Conservation (phyloP, 2,797 vertebrate genomes). For the Dermochelys coriacea region DNA sequence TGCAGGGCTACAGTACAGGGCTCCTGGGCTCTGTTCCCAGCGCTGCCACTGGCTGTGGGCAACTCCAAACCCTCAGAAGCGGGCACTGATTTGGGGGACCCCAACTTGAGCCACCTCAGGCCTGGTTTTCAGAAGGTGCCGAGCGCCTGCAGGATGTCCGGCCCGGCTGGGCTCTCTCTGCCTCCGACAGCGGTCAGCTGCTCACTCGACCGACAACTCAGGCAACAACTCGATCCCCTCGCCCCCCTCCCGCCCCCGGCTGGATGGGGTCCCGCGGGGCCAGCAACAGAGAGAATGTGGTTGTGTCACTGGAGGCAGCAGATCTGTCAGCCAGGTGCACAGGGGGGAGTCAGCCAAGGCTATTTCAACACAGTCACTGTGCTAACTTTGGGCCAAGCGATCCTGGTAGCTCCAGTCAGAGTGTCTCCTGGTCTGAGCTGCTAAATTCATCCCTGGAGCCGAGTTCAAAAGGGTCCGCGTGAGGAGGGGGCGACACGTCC, state of each 20-base stretch:
- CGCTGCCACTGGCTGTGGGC: too few species aligned
- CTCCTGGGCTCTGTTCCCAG: too few species aligned
- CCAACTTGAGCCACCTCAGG: too few species aligned
- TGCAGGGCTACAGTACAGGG: too few species aligned
- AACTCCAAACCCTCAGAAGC: too few species aligned
- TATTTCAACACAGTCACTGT: neutral
- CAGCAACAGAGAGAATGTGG: too few species aligned
- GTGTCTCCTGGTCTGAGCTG: neutral
- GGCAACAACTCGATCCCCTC: too few species aligned
- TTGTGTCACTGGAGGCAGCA: neutral
- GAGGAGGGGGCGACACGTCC: too few species aligned
- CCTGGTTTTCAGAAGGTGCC: too few species aligned
- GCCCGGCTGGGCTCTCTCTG: neutral
- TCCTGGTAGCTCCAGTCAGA: too few species aligned
- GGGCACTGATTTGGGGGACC: too few species aligned
- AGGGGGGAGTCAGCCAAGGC: conserved; percentile 3
- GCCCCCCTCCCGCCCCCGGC: neutral
- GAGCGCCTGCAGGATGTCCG: too few species aligned
- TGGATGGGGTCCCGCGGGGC: neutral
- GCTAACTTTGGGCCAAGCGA: neutral
- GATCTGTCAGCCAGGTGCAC: conserved; percentile 41
- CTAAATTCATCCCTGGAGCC: neutral
- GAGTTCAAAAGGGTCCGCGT: neutral
- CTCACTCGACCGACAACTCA: neutral
- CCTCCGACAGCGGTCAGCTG: neutral